phyloP scores from a whole-genome alignment of 30 jellyfish, hydroid and myxozoan genomes.

The Aurelia sp. region DNA sequence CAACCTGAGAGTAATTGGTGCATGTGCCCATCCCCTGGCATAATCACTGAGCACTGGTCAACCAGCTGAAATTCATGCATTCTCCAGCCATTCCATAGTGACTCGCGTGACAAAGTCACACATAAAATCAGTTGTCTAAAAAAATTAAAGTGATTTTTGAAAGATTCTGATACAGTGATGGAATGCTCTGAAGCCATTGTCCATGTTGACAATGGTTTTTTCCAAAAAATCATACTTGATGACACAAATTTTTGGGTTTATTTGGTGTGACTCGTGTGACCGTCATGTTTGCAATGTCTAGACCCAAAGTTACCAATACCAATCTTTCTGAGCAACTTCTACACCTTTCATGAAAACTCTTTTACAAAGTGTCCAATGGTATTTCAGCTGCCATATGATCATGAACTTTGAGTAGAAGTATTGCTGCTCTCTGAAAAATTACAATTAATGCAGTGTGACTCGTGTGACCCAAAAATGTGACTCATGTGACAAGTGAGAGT shows the following conservation, averaged over 20 bases:
- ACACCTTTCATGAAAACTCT: neutral
- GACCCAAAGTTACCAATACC: slow-evolving; percentile 10
- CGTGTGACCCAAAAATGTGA: neutral
- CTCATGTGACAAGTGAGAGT: slow-evolving; percentile 2
- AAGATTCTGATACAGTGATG: neutral
- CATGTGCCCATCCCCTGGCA: too few species aligned
- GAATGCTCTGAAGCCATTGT: neutral
- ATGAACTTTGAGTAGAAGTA: neutral
- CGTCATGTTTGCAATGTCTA: neutral
- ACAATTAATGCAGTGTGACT: neutral
- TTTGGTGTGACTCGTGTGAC: slow-evolving; percentile 6
- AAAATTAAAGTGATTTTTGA: neutral
- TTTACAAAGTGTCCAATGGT: neutral
- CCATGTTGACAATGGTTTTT: neutral
- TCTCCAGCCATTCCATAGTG: slow-evolving; percentile 40
- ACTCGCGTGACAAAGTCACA: slow-evolving; percentile 46
- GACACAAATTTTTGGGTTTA: neutral
- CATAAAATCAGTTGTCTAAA: neutral
- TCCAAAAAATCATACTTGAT: neutral
- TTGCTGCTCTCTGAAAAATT: neutral
- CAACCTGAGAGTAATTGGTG: too few species aligned
- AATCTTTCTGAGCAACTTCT: slow-evolving; percentile 5
- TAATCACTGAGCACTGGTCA: too few species aligned
- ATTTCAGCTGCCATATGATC: slow-evolving; percentile 5
- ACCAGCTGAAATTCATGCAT: too few species aligned